These are phyloP conservation scores for Drosophila fuyamai DNA, from an alignment of 1,140 invertebrate species.

Conservation along the genomic window DNA sequence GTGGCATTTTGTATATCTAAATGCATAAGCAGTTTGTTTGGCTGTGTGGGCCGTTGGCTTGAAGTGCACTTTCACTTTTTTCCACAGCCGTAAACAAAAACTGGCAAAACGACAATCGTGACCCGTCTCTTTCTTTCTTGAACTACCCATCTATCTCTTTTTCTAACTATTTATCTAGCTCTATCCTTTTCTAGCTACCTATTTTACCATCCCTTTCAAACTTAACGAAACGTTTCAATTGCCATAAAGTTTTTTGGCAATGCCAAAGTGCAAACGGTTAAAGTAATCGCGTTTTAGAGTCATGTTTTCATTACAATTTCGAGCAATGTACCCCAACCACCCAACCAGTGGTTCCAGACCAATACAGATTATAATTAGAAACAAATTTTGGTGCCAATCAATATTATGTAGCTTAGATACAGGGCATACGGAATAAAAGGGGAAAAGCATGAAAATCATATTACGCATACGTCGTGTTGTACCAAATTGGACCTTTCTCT, in stretches of 20 bases:
- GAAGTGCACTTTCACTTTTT: constrained; percentile 77
- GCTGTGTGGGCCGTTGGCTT: constrained; percentile 19
- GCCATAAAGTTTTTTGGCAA: constrained; percentile 10
- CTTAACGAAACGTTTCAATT: constrained; percentile 34
- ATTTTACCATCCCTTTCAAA: neutral
- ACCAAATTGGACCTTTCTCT: neutral
- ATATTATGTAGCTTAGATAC: constrained; percentile 13
- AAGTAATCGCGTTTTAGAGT: constrained; percentile 16
- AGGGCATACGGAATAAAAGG: neutral
- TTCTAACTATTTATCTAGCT: neutral
- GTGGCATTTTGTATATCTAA: constrained; percentile 39
- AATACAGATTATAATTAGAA: constrained; percentile 26
- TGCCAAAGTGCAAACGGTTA: constrained; percentile 17
- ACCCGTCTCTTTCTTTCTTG: neutral
- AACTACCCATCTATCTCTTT: neutral
- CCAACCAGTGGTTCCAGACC: neutral
- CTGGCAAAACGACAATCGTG: constrained; percentile 77
- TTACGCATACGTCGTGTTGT: constrained; percentile 51
- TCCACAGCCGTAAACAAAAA: constrained; percentile 55
- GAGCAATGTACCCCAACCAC: constrained; percentile 18
- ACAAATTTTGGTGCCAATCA: constrained; percentile 13
- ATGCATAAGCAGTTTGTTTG: constrained; percentile 14
- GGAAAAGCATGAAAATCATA: constrained; percentile 11
- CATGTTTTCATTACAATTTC: constrained; percentile 20
- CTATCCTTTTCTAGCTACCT: neutral